Base-by-base conservation (phyloP, 2,797 vertebrate species). In the Myotis vivesi region DNA sequence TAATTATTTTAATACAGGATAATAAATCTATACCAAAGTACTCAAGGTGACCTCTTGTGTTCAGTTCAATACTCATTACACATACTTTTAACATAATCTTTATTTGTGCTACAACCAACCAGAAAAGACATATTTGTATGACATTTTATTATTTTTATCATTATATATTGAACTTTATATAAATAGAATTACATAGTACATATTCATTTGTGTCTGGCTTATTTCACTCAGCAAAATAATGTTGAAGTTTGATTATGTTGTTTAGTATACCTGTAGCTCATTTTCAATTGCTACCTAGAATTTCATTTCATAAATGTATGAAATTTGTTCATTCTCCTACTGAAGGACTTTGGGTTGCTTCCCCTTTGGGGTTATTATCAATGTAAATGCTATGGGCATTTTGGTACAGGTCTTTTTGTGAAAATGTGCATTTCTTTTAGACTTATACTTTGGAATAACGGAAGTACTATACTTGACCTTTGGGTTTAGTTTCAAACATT, bases 1-100 rank as follows among this genome's bases (percentile, higher is more conserved):
- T 82, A 53, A 7, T 62, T 87, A 77, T 68, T 79, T 90, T 83
- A 57, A 64, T 66, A 71, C 68, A 8, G 25, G 3, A 30, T 13
- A 64, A 75, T 36, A 87, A 91, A 72, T 4, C 0, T 62, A 41
- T 11, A 72, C 4, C 25, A 59, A 87, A 76, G 8, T 57, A 17
- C 2, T 69, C 4, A 83, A n/a, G 69, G 5, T 85, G 57, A 68
- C 25, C 11, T 41, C 23, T 85, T 87, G 53, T 87, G 16, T 46
- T 90, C 20, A 49, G 10, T 57, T 92, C 33, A 64, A 66, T 79
- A 33, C 25, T 73, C 72, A 82, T 90, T 69, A 89, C 12, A 72
- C n/a, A 66, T 33, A 33, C 30, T 66, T 93, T 87, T 69, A 71
- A 22, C 8, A 51, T 93, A 77, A 72, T 85, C 92, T 91, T 94